These are phyloP conservation scores for Tupaia tana DNA, from an alignment of 2,113 vertebrate species.

Conservation along the genomic window DNA sequence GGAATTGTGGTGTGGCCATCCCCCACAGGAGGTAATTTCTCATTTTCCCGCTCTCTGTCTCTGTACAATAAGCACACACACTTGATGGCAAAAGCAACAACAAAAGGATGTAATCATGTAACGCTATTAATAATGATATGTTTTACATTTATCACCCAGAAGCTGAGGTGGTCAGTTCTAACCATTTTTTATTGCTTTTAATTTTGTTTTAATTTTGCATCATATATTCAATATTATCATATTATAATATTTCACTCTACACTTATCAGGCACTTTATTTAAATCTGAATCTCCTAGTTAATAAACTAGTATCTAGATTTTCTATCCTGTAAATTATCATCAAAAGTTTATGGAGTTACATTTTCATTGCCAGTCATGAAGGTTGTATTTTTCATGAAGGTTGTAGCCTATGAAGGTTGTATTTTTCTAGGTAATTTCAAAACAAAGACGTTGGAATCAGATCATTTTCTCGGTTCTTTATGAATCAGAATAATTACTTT, in stretches of 20 bases:
- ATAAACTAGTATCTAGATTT: slow-evolving; percentile 6
- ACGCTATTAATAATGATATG: neutral
- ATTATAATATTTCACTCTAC: neutral
- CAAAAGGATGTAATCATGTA: neutral
- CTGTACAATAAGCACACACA: too few relatives aligned
- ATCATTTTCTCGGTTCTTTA: neutral
- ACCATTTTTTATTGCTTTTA: neutral
- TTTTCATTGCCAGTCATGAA: neutral
- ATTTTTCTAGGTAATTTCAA: slow-evolving; percentile 2
- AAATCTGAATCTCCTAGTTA: neutral
- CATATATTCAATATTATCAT: neutral
- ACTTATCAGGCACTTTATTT: neutral
- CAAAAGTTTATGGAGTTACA: neutral
- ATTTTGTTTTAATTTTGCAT: slow-evolving; percentile 24
- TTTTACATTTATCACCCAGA: neutral
- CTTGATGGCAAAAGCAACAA: too few relatives aligned
- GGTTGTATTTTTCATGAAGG: neutral
- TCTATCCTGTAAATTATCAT: neutral
- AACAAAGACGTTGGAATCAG: neutral
- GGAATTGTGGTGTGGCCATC: too few relatives aligned
- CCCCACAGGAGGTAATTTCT: too few relatives aligned
- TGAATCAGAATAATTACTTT: slow-evolving; percentile 9
- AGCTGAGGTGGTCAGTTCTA: neutral
- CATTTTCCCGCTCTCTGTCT: too few relatives aligned
- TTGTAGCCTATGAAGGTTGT: neutral